These are phyloP conservation scores for Diploscapter pachys DNA, from an alignment of 1,140 invertebrate genomes.

Conservation along the genomic window DNA sequence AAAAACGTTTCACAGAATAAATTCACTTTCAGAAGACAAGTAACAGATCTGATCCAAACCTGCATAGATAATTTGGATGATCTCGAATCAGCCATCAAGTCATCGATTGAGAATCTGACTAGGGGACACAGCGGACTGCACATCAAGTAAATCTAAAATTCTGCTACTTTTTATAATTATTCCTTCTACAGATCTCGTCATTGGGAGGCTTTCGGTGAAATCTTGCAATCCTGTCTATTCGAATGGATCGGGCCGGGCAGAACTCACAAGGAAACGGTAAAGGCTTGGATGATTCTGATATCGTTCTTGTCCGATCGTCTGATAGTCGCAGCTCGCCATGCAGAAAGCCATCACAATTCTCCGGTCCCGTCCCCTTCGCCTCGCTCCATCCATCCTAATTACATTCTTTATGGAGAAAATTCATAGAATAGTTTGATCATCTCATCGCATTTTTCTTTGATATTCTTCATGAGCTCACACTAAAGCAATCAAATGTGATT, in stretches of 20 bases:
- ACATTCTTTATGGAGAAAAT: no score
- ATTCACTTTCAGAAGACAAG: not conserved
- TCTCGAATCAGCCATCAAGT: constrained; percentile 42
- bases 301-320: constrained; percentile 35
- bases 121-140: constrained; percentile 43
- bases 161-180: constrained; percentile 3
- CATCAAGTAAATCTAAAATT: constrained; percentile 38
- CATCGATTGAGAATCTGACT: constrained; percentile 43
- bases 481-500: no score
- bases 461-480: no score
- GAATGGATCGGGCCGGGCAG: constrained; percentile 48
- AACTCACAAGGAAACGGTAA: constrained; percentile 42
- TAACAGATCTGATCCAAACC: not conserved
- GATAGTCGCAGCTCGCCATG: constrained; percentile 15
- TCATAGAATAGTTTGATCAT: no score
- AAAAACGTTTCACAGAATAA: not conserved
- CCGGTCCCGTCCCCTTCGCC: no score
- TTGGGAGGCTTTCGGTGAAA: constrained; percentile 50
- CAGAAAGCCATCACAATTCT: no score
- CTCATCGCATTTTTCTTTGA: no score
- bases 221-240: constrained; percentile 31
- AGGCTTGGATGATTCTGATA: constrained; percentile 42
- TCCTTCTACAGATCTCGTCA: constrained; percentile 39
- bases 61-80: constrained; percentile 45
- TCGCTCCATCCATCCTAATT: no score